Evolutionary conservation across 2,113 vertebrate species (phyloP).

Genomic region (Petroica traversi): DNA sequence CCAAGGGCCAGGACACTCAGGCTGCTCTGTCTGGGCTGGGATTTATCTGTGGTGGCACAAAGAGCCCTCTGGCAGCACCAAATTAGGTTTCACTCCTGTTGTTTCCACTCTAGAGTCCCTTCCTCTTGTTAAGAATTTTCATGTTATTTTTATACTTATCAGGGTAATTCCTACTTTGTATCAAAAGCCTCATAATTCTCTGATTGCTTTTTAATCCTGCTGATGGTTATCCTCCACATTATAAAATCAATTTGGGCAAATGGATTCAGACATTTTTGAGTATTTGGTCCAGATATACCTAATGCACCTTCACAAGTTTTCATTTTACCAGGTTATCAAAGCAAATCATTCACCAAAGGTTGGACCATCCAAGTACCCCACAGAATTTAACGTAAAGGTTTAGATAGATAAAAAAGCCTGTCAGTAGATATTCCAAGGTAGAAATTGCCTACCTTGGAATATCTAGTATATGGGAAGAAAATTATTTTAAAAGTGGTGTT

Average conservation of each 20-base stretch:
- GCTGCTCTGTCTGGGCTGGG: neutral
- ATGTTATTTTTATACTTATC: neutral
- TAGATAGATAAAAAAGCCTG: neutral
- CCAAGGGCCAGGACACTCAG: fast-evolving
- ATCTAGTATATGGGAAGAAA: neutral
- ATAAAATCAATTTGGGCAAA: neutral
- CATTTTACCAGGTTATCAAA: neutral
- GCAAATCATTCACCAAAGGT: neutral
- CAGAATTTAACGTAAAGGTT: neutral
- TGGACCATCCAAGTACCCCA: neutral
- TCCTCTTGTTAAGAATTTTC: neutral
- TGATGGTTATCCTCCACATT: neutral
- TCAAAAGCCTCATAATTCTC: neutral
- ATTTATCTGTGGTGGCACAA: neutral
- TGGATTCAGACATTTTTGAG: neutral
- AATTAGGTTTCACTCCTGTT: neutral
- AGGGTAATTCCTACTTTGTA: neutral
- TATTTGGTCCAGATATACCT: neutral
- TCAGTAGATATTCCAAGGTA: neutral
- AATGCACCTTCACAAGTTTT: neutral
- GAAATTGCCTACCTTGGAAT: no score
- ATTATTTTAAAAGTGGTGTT: neutral
- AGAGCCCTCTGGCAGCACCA: neutral
- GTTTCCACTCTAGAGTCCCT: neutral
- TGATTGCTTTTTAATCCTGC: neutral